Evolutionary conservation across 2,113 vertebrate genomes (phyloP), one percentile per base, ranked within the genome.

Genomic region (western clawed frog (Xenopus tropicalis)): DNA sequence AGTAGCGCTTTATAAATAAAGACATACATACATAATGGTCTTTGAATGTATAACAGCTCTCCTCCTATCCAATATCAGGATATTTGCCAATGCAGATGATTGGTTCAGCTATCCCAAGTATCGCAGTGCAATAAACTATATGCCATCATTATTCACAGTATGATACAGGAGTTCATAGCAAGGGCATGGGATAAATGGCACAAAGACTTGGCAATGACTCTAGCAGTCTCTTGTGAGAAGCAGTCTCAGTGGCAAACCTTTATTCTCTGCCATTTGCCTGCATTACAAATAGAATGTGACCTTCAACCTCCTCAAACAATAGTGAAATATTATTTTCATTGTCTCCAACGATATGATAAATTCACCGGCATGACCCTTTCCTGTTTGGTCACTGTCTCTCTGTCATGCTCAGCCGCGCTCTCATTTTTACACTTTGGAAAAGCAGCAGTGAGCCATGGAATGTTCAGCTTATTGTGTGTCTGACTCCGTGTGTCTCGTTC

Each of bases 221-320:
- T 24, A 44, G 29, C 56, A 14, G 56, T 61, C 56, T 61, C 17
- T 14, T 56, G 12, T 21, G 11, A 54, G 24, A n/a, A 14, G 2
- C 11, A 23, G 44, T 29, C 42, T 51, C 3, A 61, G 21, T 61
- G 37, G 52, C 65, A 22, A 24, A 21, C 21, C 16, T 61, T 17
- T 29, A 54, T 24, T 62, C 65, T 75, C 57, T 51, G 66, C 65
- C n/a, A 8, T 22, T 57, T 17, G 17, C 44, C 65, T 44, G 22
- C 20, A n/a, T 61, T 20, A 24, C 23, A 51, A 68, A 51, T 21
- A 68, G 22, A 22, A 44, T 24, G 25, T 74, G 71, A 66, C 66
- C 72, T 54, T 52, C 62, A 24, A 62, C 42, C 72, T 67, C 66
- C 14, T 46, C 11, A 62, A 37, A 75, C 72, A 75, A 75, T 75